Evolutionary conservation across 2,797 vertebrate genomes (phyloP).

Genomic region (Microctenopoma lineatum): DNA sequence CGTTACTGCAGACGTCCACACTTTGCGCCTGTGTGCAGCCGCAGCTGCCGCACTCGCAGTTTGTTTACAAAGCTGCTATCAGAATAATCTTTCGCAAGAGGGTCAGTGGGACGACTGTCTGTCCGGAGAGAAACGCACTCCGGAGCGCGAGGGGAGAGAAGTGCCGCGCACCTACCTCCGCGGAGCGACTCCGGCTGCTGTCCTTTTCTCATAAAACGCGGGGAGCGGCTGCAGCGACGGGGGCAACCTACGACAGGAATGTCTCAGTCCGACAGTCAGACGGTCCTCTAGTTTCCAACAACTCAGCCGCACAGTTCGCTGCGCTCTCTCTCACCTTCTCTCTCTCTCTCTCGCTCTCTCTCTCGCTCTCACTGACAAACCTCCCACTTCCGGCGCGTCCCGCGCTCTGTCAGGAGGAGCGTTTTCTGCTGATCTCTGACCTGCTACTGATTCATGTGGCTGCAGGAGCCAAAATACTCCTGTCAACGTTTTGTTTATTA

Average conservation of each 20-base stretch:
- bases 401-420: conserved; percentile 24
- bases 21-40: neutral
- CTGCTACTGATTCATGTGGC: conserved; percentile 8
- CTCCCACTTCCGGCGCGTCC: conserved; percentile 81
- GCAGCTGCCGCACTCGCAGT: conserved; percentile 44
- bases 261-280: conserved; percentile 44
- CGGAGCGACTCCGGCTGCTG: conserved; percentile 59
- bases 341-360: conserved; percentile 26
- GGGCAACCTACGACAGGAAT: conserved; percentile 46
- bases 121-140: conserved; percentile 7
- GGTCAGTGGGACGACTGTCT: conserved; percentile 21
- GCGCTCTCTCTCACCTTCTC: conserved; percentile 48
- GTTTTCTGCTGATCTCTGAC: conserved; percentile 27
- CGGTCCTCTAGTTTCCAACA: conserved; percentile 65
- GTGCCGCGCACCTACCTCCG: conserved; percentile 66
- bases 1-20: neutral
- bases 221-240: conserved; percentile 63
- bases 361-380: conserved; percentile 56
- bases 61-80: conserved; percentile 78
- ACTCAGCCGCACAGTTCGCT: conserved; percentile 65
- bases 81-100: conserved; percentile 63
- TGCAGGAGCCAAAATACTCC: neutral
- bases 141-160: neutral
- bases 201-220: conserved; percentile 72
- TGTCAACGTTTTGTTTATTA: neutral